These are phyloP conservation scores for Parnassius apollo DNA, from an alignment of 2,888 invertebrate species.

Conservation along the genomic window DNA sequence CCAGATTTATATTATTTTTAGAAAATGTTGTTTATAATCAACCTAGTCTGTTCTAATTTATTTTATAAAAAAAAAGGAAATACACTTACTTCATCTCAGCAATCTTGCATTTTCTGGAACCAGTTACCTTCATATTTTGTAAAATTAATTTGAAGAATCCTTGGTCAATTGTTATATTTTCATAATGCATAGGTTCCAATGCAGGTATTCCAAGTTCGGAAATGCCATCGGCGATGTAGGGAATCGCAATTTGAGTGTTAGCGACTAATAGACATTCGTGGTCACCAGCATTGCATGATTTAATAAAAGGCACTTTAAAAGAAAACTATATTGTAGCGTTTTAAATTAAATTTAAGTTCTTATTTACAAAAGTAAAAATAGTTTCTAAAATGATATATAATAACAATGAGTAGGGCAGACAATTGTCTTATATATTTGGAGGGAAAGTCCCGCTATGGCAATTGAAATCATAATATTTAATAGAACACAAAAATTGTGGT, in stretches of 20 bases:
- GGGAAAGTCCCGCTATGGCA: no score
- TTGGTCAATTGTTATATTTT: slow-evolving; percentile 11
- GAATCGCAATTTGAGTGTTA: slow-evolving; percentile 7
- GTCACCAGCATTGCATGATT: background rate
- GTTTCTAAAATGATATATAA: no score
- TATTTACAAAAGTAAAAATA: no score
- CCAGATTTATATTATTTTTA: background rate
- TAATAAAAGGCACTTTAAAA: slow-evolving; percentile 4
- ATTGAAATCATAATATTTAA: no score
- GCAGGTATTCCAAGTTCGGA: slow-evolving; percentile 2
- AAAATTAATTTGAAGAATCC: slow-evolving; percentile 6
- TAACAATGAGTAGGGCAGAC: no score
- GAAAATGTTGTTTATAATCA: background rate
- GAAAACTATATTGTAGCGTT: background rate
- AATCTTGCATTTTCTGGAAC: slow-evolving; percentile 15
- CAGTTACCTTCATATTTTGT: slow-evolving; percentile 3
- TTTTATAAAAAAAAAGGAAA: background rate
- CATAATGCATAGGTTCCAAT: slow-evolving; percentile 10
- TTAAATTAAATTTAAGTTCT: no score
- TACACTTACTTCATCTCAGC: slow-evolving; percentile 9
- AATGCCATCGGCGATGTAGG: slow-evolving; percentile 12
- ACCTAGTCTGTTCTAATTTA: background rate
- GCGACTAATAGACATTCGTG: background rate
- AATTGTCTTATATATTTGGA: no score
- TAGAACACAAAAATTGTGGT: no score